phyloP scores from a whole-genome alignment of 2,888 invertebrate species.

The Rosalia funebris region DNA sequence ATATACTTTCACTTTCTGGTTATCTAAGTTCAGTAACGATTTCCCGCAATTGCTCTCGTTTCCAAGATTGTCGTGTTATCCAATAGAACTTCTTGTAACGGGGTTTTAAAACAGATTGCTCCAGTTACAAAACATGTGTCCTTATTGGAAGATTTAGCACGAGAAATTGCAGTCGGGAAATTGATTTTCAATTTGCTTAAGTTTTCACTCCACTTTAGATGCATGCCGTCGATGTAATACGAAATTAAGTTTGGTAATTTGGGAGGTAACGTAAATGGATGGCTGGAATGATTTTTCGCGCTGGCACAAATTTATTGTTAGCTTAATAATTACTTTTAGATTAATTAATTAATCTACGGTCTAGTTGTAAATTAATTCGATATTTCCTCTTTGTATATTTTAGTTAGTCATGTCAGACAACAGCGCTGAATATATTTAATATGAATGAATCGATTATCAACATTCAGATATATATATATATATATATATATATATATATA shows the following conservation, averaged over 20 bases:
- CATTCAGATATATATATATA: too few relatives aligned
- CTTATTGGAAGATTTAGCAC: not conserved
- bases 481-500: too few relatives aligned
- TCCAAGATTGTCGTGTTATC: not conserved
- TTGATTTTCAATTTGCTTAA: slow-evolving; percentile 26
- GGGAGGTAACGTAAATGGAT: not conserved
- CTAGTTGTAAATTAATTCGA: too few relatives aligned
- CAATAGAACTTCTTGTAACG: not conserved
- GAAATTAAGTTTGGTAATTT: slow-evolving; percentile 15
- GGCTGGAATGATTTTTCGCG: not conserved
- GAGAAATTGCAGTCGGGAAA: slow-evolving; percentile 21
- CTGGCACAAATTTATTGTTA: not conserved
- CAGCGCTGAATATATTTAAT: too few relatives aligned
- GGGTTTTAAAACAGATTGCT: not conserved
- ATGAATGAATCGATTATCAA: too few relatives aligned
- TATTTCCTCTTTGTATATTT: too few relatives aligned
- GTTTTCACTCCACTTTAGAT: slow-evolving; percentile 3
- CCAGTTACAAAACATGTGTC: not conserved
- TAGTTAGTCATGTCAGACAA: too few relatives aligned
- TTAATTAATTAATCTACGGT: too few relatives aligned
- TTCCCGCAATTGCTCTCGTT: too few relatives aligned
- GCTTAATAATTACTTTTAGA: too few relatives aligned
- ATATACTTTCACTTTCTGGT: too few relatives aligned
- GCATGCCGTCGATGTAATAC: slow-evolving; percentile 2
- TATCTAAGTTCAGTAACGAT: too few relatives aligned